Conservation (phyloP, 2,113 vertebrate species). For the Sialia sialis region DNA sequence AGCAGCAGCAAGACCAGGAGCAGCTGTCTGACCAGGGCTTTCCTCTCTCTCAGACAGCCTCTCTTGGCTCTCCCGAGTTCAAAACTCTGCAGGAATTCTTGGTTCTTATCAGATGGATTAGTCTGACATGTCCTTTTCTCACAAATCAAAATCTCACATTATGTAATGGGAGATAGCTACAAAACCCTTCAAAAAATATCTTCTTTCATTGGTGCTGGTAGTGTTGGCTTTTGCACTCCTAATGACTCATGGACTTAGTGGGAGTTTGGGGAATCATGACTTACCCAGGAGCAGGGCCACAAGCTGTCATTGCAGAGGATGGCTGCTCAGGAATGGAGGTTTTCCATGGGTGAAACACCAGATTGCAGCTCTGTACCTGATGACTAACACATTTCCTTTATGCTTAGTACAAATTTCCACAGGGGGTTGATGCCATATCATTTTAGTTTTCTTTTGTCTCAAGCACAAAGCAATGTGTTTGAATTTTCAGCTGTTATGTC, state of each 20-base stretch:
- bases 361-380: accelerated
- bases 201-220: not conserved
- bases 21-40: not conserved
- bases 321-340: not conserved
- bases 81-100: not conserved
- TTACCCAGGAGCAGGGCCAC: not conserved
- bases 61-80: not conserved
- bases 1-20: not conserved
- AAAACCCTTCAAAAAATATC: not conserved
- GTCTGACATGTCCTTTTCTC: not conserved
- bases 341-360: not conserved
- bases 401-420: not conserved
- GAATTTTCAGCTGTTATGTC: not conserved
- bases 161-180: not conserved
- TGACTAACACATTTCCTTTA: not conserved
- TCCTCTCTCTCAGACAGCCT: not conserved
- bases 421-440: not conserved
- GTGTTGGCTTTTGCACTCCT: not conserved
- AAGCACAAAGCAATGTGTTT: not conserved
- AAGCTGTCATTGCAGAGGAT: not conserved
- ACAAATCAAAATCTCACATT: not conserved
- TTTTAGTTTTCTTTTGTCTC: not conserved
- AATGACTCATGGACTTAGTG: not conserved
- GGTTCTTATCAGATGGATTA: not conserved
- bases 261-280: not conserved